Conservation (phyloP, 1,140 invertebrate species). For the Andricus grossulariae region DNA sequence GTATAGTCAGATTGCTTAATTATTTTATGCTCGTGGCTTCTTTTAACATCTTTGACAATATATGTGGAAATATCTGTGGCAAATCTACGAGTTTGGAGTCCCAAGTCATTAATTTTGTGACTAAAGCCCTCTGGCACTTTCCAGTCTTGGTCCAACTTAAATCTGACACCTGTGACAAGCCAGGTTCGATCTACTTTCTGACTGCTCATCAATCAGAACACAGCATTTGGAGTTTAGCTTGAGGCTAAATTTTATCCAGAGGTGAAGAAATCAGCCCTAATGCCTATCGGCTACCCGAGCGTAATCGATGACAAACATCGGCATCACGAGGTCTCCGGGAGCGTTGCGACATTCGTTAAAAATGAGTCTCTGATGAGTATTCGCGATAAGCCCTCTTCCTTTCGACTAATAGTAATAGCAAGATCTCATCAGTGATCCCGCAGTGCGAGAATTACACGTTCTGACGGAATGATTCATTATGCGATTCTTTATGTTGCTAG, state of each 20-base stretch:
- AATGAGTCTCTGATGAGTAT: slow-evolving; percentile 4
- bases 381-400: slow-evolving; percentile 24
- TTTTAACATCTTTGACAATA: neutral
- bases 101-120: neutral
- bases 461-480: slow-evolving; percentile 41
- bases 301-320: neutral
- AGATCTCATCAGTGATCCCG: slow-evolving; percentile 23
- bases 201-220: neutral
- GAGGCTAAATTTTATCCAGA: neutral
- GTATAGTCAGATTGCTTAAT: too few species aligned
- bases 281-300: neutral
- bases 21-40: too few species aligned
- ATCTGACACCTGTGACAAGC: slow-evolving; percentile 2
- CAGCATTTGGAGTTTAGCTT: neutral
- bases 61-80: too few species aligned
- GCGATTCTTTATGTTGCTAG: slow-evolving; percentile 25
- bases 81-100: too few species aligned
- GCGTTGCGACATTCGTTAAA: neutral
- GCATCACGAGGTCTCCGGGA: neutral
- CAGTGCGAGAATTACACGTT: slow-evolving; percentile 25
- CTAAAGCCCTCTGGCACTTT: neutral
- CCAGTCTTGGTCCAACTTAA: neutral
- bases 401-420: slow-evolving; percentile 31
- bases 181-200: neutral
- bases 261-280: neutral